Evolutionary conservation across 1,140 invertebrate genomes (phyloP), one percentile per base, ranked within the genome.

Genomic region (Drosophila baimaii): DNA sequence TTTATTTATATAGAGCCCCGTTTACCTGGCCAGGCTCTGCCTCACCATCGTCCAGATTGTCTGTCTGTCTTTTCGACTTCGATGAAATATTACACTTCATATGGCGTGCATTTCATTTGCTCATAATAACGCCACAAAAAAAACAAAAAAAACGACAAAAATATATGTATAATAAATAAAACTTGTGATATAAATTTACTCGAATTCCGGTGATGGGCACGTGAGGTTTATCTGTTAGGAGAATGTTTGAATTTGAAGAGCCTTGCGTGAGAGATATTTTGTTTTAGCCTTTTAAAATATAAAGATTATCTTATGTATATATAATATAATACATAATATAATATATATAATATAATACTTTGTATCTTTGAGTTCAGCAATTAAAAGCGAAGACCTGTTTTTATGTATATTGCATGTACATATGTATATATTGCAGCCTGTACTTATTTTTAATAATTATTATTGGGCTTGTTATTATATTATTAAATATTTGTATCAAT

Each of bases 61-160:
- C 56, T 65, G 65, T 54, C 58, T 55, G 21, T 52, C 43, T 62
- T 69, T 39, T 55, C 46, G 57, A 69, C 59, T 83, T 54, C 64
- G 79, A 86, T 89, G 84, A 88, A 84, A 88, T 88, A 88, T 88
- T 88, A 88, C 80, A 89, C 77, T 80, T 88, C 62, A 83, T 73
- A 64, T 80, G 64, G 72, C 66, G 59, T 77, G 79, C 79, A 88
- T 83, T 88, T 89, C 66, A 89, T 83, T 88, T 88, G 72, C 72
- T 64, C 71, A 70, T 83, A 88, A 88, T 89, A 88, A 89, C 41
- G 64, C 25, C 51, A 37, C 51, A 37, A 44, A 31, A 31, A 19
- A 46, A 19, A 19, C 12, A 57, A 37, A 56, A 41, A 23, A 5
- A 27, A 2, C 10, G 15, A 17, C n/a, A 15, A 52, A 23, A 33